A percentile compares a stretch with the other conserved stretches of the same genome.
Evolutionary conservation across 2,797 vertebrate genomes (phyloP).

Genomic region (Meriones psammophilus): DNA sequence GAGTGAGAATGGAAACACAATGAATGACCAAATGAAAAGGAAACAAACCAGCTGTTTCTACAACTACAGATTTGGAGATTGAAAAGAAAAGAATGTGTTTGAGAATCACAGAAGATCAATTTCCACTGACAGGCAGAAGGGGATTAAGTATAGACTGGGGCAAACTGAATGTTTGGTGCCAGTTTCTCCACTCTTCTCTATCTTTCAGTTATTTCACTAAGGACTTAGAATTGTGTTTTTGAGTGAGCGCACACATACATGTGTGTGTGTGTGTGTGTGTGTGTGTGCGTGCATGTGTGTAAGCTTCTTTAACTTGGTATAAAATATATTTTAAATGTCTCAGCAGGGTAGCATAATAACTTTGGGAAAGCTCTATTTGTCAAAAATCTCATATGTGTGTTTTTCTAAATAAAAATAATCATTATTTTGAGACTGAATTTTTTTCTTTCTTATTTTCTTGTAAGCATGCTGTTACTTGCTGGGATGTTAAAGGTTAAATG

Average conservation of each 20-base stretch:
- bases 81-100: neutral
- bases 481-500: constrained; percentile 68
- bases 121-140: neutral
- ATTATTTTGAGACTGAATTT: constrained; percentile 8
- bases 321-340: constrained; percentile 24
- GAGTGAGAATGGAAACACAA: neutral
- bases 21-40: neutral
- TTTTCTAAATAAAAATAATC: constrained; percentile 40
- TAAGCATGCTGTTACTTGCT: constrained; percentile 48
- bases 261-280: neutral
- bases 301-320: neutral
- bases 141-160: neutral
- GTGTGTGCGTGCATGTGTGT: neutral
- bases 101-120: neutral
- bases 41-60: neutral
- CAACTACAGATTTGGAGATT: neutral
- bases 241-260: neutral
- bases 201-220: neutral
- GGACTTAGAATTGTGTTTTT: neutral
- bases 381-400: neutral
- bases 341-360: neutral
- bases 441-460: neutral
- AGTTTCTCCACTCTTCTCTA: neutral
- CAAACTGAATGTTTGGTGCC: neutral
- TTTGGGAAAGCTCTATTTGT: constrained; percentile 20